Percentiles rank a stretch among this genome's conserved stretches.
Conservation (phyloP, 2,888 invertebrate species). For the Rhamnusium bicolor region DNA sequence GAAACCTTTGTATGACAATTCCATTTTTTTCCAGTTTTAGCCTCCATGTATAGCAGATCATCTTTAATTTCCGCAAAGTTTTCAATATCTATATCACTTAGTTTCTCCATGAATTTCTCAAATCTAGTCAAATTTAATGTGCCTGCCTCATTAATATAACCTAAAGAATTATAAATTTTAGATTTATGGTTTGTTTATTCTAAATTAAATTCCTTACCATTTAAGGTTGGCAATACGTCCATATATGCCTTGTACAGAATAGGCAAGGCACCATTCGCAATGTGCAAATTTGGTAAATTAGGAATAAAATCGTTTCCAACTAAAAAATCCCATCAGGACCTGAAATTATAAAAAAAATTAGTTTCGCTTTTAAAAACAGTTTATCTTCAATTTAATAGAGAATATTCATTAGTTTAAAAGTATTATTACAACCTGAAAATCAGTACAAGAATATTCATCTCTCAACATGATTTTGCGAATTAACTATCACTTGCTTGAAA, state of each 20-base stretch:
- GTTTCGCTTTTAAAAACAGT: too few species aligned
- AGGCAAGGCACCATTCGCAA: conserved; percentile 90
- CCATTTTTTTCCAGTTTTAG: conserved; percentile 78
- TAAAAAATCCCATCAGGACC: conserved; percentile 94
- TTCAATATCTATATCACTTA: conserved; percentile 82
- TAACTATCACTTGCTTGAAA: too few species aligned
- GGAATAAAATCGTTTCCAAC: conserved; percentile 99
- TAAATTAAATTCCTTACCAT: conserved; percentile 76
- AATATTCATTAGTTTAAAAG: too few species aligned
- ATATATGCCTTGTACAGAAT: conserved; percentile 91
- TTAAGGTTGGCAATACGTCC: conserved; percentile 86
- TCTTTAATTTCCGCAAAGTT: conserved; percentile 84
- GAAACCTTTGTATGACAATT: conserved; percentile 53
- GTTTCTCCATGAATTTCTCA: conserved; percentile 86
- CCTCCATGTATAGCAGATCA: conserved; percentile 88
- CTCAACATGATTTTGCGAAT: too few species aligned
- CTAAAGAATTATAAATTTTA: conserved; percentile 70
- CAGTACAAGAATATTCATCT: too few species aligned
- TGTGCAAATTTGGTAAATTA: conserved; percentile 94
- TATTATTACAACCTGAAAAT: too few species aligned
- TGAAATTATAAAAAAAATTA: too few species aligned
- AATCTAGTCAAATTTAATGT: conserved; percentile 86
- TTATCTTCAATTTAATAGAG: too few species aligned
- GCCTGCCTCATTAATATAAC: conserved; percentile 95
- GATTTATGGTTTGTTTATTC: background rate